Base-by-base conservation (phyloP, 2,113 vertebrate genomes). In the Puntigrus tetrazona region DNA sequence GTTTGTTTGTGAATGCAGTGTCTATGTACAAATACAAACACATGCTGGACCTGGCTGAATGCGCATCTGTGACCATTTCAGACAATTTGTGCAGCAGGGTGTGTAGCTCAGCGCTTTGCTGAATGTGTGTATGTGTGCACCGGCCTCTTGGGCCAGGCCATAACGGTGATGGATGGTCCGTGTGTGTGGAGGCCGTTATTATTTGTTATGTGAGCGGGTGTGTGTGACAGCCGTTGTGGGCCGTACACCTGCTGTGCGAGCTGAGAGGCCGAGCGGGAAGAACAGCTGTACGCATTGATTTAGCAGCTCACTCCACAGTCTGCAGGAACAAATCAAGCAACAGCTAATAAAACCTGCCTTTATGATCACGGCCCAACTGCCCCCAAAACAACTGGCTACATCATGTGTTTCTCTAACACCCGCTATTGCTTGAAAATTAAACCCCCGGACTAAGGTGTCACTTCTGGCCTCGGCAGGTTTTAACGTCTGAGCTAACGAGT, bases 251-350 rank as follows among this genome's bases (percentile, higher is more conserved):
- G 98, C 97, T 97, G 97, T 92, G 96, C 83, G 86, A 93, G 92
- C 93, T 82, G 90, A 96, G 96, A 96, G 96, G 94, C 93, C 85
- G 52, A 90, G 81, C 89, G 85, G 43, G 45, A 93, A 92, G 95
- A 98, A 97, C 97, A 99, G 97, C 97, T 99, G 98, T 94, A 94
- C 86, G 88, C 95, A 95, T 96, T 98, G 96, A 97, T 97, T 98
- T 97, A 98, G 96, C 95, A 87, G 93, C 93, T 94, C 91, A 93
- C 96, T 96, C 94, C 92, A 91, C 94, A 91, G 95, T 93, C 96
- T 96, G 93, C 97, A 97, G 97, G 96, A 97, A 97, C 93, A 94
- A 96, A 95, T 99, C 97, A 97, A 95, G 95, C 94, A 92, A 97
- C 97, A 98, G 97, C 96, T 97, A 96, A 94, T 99, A 97, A 98